Evolutionary conservation across 2,797 vertebrate species (phyloP), one percentile per base, ranked within the genome.

Genomic region (Brachyrhaphis roseni): DNA sequence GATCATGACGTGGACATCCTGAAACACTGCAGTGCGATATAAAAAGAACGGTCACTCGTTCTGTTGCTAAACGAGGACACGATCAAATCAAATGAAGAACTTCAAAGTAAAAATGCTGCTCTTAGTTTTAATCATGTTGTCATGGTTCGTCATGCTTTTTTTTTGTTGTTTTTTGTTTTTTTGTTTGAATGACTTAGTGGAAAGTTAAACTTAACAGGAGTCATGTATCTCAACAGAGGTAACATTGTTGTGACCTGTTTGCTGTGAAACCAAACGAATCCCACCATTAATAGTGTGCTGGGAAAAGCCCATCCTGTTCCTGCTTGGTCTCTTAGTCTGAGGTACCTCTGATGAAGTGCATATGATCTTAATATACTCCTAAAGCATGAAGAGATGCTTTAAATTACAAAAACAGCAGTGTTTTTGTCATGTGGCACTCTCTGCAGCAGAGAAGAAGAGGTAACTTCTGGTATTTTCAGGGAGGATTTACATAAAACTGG

Each of bases 1-100:
- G 94, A 99, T 97, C 98, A 99, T 99, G 82, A 99, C 96, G 0
- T 99, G 98, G 59, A 98, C 96, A 83, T 99, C 97, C 95, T 98
- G 98, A 91, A 99, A 99, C 89, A 96, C 98, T 99, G 91, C 16
- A 92, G 49, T 41, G 26, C 1, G 13, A 87, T 55, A 78, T 1
- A 20, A 78, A 64, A 64, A 72, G 41, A 26, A 28, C 81, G 79
- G 79, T 89, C 73, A 93, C 57, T 79, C 18, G 47, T 71, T 75
- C 47, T 34, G 43, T 31, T 43, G 46, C 64, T 80, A n/a, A 86
- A 83, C n/a, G 10, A 47, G 64, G 68, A 31, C 46, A n/a, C 59
- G n/a, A 75, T 73, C 34, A 1, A 87, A 84, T 86, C 18, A 82
- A 51, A 78, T 76, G 2, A 85, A 79, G 23, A 47, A 43, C 20